A percentile compares a stretch with the other conserved stretches of the same genome.
phyloP scores from a whole-genome alignment of 2,888 invertebrate genomes.

The Zele albiditarsus region DNA sequence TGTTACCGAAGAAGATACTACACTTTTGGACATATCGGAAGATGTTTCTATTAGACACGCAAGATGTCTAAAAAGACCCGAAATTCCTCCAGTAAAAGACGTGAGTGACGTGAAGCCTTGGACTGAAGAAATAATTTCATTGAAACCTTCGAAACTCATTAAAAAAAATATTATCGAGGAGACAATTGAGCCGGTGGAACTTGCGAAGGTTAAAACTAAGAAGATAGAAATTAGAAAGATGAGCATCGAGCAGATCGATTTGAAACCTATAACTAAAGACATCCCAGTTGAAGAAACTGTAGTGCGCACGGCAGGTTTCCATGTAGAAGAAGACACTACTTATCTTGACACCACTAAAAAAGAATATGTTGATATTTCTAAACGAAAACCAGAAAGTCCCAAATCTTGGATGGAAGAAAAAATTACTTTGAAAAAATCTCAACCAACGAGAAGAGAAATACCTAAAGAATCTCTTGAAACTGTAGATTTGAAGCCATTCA shows the following conservation, averaged over 20 bases:
- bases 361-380: conserved; percentile 48
- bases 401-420: conserved; percentile 69
- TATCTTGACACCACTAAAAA: conserved; percentile 43
- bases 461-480: conserved; percentile 61
- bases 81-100: conserved; percentile 39
- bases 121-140: conserved; percentile 66
- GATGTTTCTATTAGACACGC: conserved; percentile 51
- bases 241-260: conserved; percentile 74
- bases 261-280: conserved; percentile 69
- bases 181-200: conserved; percentile 58
- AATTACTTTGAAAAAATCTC: conserved; percentile 63
- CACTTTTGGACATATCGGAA: conserved; percentile 43
- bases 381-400: conserved; percentile 52
- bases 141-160: conserved; percentile 63
- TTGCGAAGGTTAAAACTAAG: conserved; percentile 62
- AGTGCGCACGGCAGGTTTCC: conserved; percentile 60
- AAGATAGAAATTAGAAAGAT: conserved; percentile 53
- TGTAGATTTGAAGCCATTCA: conserved; percentile 75
- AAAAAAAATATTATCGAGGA: conserved; percentile 60
- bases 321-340: conserved; percentile 65
- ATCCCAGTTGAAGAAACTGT: conserved; percentile 64
- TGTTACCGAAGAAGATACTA: conserved; percentile 36
- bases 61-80: conserved; percentile 46
- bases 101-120: conserved; percentile 60
- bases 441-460: conserved; percentile 58